Evolutionary conservation across 2,888 invertebrate species (phyloP).

Genomic region (Cantharis flavilabris): DNA sequence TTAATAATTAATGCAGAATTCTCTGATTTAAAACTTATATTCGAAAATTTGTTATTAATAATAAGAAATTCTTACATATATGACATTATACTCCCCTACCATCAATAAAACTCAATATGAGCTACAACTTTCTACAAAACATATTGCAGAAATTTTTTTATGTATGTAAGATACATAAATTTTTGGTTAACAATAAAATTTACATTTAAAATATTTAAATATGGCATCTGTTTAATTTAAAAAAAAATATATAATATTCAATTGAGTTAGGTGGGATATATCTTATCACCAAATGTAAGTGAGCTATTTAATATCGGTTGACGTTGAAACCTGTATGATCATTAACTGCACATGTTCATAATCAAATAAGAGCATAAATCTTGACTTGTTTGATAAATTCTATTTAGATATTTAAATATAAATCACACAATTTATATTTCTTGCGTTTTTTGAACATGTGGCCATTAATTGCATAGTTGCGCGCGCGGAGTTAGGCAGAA

Average conservation of each 20-base stretch:
- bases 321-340: not conserved
- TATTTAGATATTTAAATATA: not conserved
- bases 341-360: not conserved
- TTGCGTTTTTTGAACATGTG: not conserved
- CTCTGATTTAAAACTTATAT: no score
- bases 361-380: not conserved
- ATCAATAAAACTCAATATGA: slow-evolving; percentile 32
- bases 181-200: slow-evolving; percentile 25
- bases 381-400: not conserved
- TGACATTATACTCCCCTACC: not conserved
- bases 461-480: not conserved
- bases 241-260: not conserved
- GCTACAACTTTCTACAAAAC: slow-evolving; percentile 20
- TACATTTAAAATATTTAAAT: not conserved
- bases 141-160: slow-evolving; percentile 12
- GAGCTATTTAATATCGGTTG: not conserved
- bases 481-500: not conserved
- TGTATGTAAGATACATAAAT: slow-evolving; percentile 21
- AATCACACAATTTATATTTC: not conserved
- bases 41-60: no score
- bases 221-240: not conserved
- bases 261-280: not conserved
- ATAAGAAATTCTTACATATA: not conserved
- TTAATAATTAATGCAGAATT: no score
- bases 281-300: not conserved